A percentile compares a stretch with the other conserved stretches of the same genome.
These are phyloP conservation scores for Capreolus pygargus DNA, from an alignment of 2,113 vertebrate genomes.

Conservation along the genomic window DNA sequence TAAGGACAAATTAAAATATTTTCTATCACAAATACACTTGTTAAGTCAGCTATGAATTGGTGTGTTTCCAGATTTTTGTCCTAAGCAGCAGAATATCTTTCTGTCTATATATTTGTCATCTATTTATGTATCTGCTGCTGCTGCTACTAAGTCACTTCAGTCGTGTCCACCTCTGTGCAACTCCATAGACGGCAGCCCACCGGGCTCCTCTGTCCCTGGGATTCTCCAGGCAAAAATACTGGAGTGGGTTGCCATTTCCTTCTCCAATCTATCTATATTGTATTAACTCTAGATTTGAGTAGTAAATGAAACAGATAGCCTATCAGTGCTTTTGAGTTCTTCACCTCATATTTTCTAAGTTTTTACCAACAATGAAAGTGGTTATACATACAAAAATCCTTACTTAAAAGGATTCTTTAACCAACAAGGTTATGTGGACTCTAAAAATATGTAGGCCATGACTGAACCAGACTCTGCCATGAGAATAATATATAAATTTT, in stretches of 20 bases:
- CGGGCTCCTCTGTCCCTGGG: not conserved
- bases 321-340: not conserved
- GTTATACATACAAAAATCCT: not conserved
- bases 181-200: not conserved
- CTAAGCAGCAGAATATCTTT: not conserved
- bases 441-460: not conserved
- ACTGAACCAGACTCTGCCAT: not conserved
- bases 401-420: not conserved
- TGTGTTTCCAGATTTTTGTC: not conserved
- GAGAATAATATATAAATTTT: not conserved
- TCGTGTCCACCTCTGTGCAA: not conserved
- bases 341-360: not conserved
- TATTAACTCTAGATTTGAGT: not conserved
- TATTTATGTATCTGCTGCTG: not conserved
- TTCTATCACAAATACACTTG: not conserved
- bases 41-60: not conserved
- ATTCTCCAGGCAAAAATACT: not conserved
- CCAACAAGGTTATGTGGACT: not conserved
- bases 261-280: not conserved
- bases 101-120: not conserved
- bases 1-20: not conserved
- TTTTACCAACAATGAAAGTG: not conserved
- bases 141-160: not conserved
- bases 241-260: not conserved
- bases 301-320: not conserved